These are phyloP conservation scores for Teleogryllus occipitalis DNA, from an alignment of 1,140 invertebrate genomes.

Conservation along the genomic window DNA sequence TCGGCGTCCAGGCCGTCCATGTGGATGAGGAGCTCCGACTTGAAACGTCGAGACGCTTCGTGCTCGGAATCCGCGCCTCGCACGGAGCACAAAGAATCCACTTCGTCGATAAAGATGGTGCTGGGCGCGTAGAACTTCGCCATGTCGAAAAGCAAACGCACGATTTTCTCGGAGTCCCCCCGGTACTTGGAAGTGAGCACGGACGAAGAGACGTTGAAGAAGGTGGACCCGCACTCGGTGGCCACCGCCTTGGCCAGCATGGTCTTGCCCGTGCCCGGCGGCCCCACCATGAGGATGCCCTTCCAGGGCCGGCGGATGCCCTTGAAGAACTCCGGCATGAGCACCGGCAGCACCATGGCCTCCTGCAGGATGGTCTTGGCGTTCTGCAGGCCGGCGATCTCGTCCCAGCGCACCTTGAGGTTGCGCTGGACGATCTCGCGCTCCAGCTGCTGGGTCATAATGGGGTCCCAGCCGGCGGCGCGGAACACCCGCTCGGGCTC, in stretches of 20 bases:
- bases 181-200: conserved; percentile 64
- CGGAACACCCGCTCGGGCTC: conserved; percentile 46
- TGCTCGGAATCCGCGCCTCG: conserved; percentile 58
- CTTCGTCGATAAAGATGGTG: conserved; percentile 68
- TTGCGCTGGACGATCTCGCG: conserved; percentile 54
- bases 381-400: conserved; percentile 57
- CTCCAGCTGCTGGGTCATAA: conserved; percentile 67
- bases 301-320: conserved; percentile 83
- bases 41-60: conserved; percentile 60
- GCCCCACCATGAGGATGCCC: conserved; percentile 78
- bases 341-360: conserved; percentile 58
- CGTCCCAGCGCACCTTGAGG: conserved; percentile 51
- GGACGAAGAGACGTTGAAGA: conserved; percentile 63
- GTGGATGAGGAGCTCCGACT: conserved; percentile 63
- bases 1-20: conserved; percentile 55
- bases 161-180: conserved; percentile 67
- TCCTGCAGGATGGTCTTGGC: conserved; percentile 60
- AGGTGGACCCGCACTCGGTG: conserved; percentile 69
- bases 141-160: conserved; percentile 63
- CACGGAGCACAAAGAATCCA: conserved; percentile 58
- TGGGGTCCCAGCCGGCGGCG: conserved; percentile 62
- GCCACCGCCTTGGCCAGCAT: conserved; percentile 99
- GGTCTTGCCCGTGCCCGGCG: conserved; percentile 93
- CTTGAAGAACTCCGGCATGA: conserved; percentile 64
- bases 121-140: conserved; percentile 61